These are phyloP conservation scores for Rotaria magnacalcarata DNA, from an alignment of 2,888 invertebrate species.

Conservation along the genomic window DNA sequence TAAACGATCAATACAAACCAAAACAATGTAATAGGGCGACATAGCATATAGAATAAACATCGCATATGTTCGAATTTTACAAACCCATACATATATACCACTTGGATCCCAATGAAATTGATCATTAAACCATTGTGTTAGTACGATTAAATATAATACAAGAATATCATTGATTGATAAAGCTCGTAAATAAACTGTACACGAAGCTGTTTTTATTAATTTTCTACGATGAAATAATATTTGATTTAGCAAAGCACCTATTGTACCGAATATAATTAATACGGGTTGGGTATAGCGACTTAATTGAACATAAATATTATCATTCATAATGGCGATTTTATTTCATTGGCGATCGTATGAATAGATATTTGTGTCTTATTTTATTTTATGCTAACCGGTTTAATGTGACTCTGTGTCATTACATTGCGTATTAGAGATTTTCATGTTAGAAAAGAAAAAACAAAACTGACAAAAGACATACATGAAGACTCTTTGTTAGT, in stretches of 20 bases:
- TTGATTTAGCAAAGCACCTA: background rate
- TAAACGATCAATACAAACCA: conserved; percentile 4
- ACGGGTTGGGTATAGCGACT: background rate
- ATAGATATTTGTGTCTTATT: no score
- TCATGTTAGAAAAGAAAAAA: no score
- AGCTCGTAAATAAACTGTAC: background rate
- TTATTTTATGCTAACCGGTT: no score
- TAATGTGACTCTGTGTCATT: no score
- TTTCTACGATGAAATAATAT: background rate
- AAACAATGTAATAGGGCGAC: background rate
- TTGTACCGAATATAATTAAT: background rate
- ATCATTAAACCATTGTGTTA: conserved; percentile 1
- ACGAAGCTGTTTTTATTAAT: background rate
- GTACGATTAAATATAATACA: background rate
- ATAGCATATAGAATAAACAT: background rate
- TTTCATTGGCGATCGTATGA: no score
- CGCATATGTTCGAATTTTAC: conserved; percentile 5
- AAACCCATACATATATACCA: background rate
- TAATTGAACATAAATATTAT: background rate
- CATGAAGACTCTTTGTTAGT: no score
- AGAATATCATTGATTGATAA: background rate
- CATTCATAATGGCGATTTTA: background rate
- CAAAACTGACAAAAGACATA: no score
- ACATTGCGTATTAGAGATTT: no score
- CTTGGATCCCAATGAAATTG: background rate